phyloP scores from a whole-genome alignment of 1,140 invertebrate genomes.

The fruit fly (Drosophila melanogaster) region Release_6_plus_ISO1_MT NT_033779.5:6512501-6513000 shows the following conservation, averaged over 20 bases:
- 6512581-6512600: not conserved
- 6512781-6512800: no score
- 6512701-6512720: no score
- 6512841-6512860: constrained; percentile 10
- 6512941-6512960: constrained; percentile 42
- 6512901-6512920: constrained; percentile 39
- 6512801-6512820: not conserved
- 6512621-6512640: not conserved
- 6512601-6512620: no score
- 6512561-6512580: not conserved
- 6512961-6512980: constrained; percentile 6
- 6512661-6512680: no score
- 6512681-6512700: no score
- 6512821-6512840: no score
- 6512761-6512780: no score
- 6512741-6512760: no score
- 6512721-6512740: no score
- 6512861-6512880: not conserved
- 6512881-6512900: constrained; percentile 17
- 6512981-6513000: constrained; percentile 12
- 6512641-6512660: no score
- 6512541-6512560: not conserved
- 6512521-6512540: constrained; percentile 10
- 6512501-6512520: constrained; percentile 36
- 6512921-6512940: constrained; percentile 51